phyloP scores from a whole-genome alignment of 2,113 vertebrate species.

The Empidonax alnorum region DNA sequence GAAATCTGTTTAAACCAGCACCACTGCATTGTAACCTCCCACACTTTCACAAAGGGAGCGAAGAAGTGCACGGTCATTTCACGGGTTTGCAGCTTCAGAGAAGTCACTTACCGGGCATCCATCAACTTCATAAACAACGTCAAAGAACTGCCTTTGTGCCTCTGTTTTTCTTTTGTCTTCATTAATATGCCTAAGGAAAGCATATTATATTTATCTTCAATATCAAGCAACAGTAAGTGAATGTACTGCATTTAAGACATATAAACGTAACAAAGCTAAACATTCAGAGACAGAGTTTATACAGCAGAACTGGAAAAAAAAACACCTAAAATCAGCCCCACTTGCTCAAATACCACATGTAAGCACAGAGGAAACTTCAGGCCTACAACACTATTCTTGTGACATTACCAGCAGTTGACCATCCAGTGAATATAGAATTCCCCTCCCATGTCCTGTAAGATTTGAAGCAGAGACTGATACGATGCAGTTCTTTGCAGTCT shows the following conservation, averaged over 20 bases:
- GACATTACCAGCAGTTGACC: not conserved
- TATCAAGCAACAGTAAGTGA: not conserved
- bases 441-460: not conserved
- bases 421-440: not conserved
- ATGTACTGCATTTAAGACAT: not conserved
- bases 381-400: not conserved
- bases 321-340: not conserved
- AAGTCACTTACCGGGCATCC: slow-evolving; percentile 92
- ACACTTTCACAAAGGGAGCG: not conserved
- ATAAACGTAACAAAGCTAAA: not conserved
- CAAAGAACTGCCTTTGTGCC: slow-evolving; percentile 97
- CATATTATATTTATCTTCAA: not conserved
- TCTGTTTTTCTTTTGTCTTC: slow-evolving; percentile 99
- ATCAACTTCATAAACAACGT: slow-evolving; percentile 98
- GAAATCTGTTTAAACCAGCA: slow-evolving; percentile 46
- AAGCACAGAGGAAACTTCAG: not conserved
- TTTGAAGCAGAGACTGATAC: not conserved
- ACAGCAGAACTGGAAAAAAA: not conserved
- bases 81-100: not conserved
- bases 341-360: not conserved
- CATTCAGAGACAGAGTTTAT: not conserved
- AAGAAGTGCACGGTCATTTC: not conserved
- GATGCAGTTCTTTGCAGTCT: not conserved
- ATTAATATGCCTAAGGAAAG: slow-evolving; percentile 89
- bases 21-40: not conserved